Conservation (phyloP, 2,888 invertebrate genomes). For the Thecocarcelia acutangulata region DNA sequence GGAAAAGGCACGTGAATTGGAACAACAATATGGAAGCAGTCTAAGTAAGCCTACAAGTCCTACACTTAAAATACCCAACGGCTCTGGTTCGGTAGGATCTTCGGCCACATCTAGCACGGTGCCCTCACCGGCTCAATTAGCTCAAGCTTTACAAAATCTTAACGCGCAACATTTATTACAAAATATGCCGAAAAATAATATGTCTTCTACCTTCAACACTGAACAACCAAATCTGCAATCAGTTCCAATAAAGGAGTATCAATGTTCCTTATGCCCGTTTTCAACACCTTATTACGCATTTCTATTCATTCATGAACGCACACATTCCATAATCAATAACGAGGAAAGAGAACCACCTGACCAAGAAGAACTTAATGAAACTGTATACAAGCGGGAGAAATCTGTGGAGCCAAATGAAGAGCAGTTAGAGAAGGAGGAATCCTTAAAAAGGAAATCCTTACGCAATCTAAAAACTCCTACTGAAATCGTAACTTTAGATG, state of each 20-base stretch:
- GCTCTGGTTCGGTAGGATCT: conserved; percentile 69
- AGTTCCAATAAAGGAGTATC: conserved; percentile 87
- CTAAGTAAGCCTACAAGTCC: conserved; percentile 79
- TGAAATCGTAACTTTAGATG: conserved; percentile 27
- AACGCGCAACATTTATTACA: conserved; percentile 77
- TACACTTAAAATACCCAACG: conserved; percentile 81
- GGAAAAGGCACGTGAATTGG: conserved; percentile 80
- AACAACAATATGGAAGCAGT: conserved; percentile 74
- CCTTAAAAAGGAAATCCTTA: not conserved
- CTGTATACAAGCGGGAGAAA: conserved; percentile 11
- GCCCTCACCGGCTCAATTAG: conserved; percentile 75
- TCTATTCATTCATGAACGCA: conserved; percentile 94
- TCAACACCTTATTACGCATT: conserved; percentile 94
- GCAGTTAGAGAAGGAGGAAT: not conserved
- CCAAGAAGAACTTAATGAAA: conserved; percentile 10
- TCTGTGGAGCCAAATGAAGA: conserved; percentile 50
- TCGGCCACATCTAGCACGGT: conserved; percentile 54
- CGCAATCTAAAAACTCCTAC: conserved; percentile 31
- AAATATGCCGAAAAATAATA: conserved; percentile 76
- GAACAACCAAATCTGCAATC: conserved; percentile 74
- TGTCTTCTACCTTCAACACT: conserved; percentile 52
- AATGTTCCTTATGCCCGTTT: conserved; percentile 94
- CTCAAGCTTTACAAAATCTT: conserved; percentile 78
- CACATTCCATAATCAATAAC: conserved; percentile 84
- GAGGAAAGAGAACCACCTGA: conserved; percentile 55